Evolutionary conservation across 92 coral and sea anemone genomes (phyloP).

Genomic region (Epizoanthus ramosus): DNA sequence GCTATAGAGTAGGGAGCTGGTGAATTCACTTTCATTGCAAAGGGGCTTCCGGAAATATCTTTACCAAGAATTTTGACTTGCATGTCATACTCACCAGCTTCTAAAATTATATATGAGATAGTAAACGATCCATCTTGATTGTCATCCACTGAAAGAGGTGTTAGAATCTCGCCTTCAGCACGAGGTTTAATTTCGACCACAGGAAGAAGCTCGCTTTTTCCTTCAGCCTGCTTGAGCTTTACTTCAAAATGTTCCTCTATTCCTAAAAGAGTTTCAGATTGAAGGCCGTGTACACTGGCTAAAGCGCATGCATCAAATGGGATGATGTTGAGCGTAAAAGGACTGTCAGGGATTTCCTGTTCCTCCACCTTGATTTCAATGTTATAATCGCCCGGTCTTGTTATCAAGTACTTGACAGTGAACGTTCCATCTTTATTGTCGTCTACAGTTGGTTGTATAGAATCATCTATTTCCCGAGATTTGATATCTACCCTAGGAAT

Average conservation of each 20-base stretch:
- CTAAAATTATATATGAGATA: conserved; percentile 17
- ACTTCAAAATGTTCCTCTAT: conserved; percentile 27
- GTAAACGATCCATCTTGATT: conserved; percentile 34
- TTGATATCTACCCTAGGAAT: conserved; percentile 20
- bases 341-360: background rate
- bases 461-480: background rate
- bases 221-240: conserved; percentile 7
- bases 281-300: conserved; percentile 7
- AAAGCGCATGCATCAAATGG: background rate
- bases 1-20: conserved; percentile 26
- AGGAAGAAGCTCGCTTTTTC: conserved; percentile 21
- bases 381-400: background rate
- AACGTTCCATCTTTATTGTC: conserved; percentile 23
- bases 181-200: conserved; percentile 3
- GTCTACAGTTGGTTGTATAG: background rate
- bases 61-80: conserved; percentile 30
- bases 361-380: conserved; percentile 13
- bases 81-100: conserved; percentile 20
- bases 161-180: background rate
- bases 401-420: conserved; percentile 7
- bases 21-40: background rate
- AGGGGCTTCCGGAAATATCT: conserved; percentile 29
- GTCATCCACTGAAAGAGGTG: conserved; percentile 33
- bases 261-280: conserved; percentile 15
- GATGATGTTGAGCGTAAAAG: conserved; percentile 6